Evolutionary conservation across 2,113 vertebrate genomes (phyloP).

Genomic region (Taxidea taxus): DNA sequence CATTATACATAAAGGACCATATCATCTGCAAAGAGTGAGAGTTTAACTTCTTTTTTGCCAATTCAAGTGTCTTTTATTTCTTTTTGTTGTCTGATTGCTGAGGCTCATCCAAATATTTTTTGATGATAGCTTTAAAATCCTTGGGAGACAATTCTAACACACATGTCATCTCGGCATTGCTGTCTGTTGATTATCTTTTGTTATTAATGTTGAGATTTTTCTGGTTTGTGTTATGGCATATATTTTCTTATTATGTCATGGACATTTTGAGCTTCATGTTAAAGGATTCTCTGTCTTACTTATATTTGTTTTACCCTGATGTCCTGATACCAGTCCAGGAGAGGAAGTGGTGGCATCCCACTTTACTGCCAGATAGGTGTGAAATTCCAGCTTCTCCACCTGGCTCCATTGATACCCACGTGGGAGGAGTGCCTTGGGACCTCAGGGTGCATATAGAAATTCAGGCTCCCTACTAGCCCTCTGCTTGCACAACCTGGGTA

Average conservation of each 20-base stretch:
- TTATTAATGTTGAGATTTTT: neutral
- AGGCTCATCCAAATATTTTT: neutral
- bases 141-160: neutral
- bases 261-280: neutral
- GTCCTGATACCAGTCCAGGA: neutral
- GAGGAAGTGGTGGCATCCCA: too few species aligned
- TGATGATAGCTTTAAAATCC: neutral
- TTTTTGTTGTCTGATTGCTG: too few species aligned
- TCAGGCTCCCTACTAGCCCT: too few species aligned
- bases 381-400: neutral
- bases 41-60: too few species aligned
- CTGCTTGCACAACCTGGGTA: too few species aligned
- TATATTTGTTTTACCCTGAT: neutral
- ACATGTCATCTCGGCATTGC: neutral
- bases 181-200: neutral
- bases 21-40: too few species aligned
- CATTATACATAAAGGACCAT: too few species aligned
- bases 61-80: too few species aligned
- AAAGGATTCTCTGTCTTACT: neutral
- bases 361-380: neutral
- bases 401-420: too few species aligned
- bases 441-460: too few species aligned
- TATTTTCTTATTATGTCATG: neutral
- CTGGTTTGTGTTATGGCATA: neutral
- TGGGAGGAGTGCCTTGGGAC: too few species aligned